A percentile compares a stretch with the other conserved stretches of the same genome.
Conservation (phyloP, 53 echinoderm and acorn worm genomes). For the Luidia sarsii region DNA sequence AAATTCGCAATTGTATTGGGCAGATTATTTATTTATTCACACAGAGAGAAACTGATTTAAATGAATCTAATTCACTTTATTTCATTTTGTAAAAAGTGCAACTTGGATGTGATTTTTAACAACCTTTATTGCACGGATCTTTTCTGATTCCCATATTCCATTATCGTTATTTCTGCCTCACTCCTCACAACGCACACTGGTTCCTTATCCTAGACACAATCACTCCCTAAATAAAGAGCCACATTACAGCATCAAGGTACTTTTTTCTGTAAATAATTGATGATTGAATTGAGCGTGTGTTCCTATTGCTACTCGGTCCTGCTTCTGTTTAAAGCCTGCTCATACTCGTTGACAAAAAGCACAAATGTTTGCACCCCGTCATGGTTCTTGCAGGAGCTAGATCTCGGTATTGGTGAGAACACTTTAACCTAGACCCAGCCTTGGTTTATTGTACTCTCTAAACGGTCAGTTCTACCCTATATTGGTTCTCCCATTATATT, state of each 20-base stretch:
- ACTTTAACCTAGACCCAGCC: no score
- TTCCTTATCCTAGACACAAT: slow-evolving; percentile 8
- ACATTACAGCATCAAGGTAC: slow-evolving; percentile 19
- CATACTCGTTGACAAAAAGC: slow-evolving; percentile 24
- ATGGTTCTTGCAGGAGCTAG: no score
- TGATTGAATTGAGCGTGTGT: slow-evolving; percentile 50
- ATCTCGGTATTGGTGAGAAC: no score
- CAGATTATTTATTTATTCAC: no score
- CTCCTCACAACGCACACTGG: no score
- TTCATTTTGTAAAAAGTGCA: slow-evolving; percentile 2
- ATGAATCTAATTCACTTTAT: no score
- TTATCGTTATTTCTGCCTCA: neutral
- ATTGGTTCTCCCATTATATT: no score
- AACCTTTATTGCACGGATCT: no score
- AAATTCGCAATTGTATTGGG: no score
- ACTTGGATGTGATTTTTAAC: neutral
- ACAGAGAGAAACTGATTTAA: no score
- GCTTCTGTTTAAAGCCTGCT: slow-evolving; percentile 43
- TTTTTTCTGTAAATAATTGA: slow-evolving; percentile 31
- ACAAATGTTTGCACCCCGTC: slow-evolving; percentile 26
- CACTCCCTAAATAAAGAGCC: slow-evolving; percentile 20
- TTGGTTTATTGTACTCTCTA: no score
- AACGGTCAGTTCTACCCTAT: no score
- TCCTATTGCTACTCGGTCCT: slow-evolving; percentile 27
- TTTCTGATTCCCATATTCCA: slow-evolving; percentile 14